A percentile compares a stretch with the other conserved stretches of the same genome.
phyloP scores from a whole-genome alignment of 2,888 invertebrate species.

The Cordylochernes scorpioides region DNA sequence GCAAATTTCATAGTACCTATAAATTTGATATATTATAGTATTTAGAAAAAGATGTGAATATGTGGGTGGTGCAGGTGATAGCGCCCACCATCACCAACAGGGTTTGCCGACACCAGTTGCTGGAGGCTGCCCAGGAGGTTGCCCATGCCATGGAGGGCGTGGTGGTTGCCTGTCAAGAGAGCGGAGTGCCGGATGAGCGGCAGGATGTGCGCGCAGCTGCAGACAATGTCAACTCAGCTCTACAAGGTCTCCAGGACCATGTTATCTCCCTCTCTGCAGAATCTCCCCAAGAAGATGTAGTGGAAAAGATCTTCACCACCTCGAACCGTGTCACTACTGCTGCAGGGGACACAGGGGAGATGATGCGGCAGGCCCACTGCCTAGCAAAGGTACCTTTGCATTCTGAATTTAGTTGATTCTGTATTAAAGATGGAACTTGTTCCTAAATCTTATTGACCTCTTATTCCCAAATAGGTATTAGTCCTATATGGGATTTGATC shows the following conservation, averaged over 20 bases:
- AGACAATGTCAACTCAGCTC: constrained; percentile 53
- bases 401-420: too few species aligned
- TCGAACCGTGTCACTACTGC: constrained; percentile 64
- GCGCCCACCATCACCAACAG: constrained; percentile 31
- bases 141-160: constrained; percentile 68
- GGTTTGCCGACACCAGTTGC: constrained; percentile 54
- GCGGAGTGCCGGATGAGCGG: neutral
- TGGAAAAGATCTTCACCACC: constrained; percentile 65
- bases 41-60: too few species aligned
- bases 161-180: constrained; percentile 44
- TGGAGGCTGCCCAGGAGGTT: constrained; percentile 73
- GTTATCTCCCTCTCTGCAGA: constrained; percentile 26
- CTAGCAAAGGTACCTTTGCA: constrained; percentile 48
- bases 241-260: constrained; percentile 66
- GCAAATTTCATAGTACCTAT: too few species aligned
- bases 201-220: constrained; percentile 37
- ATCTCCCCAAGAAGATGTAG: constrained; percentile 40
- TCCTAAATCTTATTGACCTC: too few species aligned
- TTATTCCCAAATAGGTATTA: too few species aligned
- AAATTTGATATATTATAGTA: too few species aligned
- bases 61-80: constrained; percentile 26
- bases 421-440: too few species aligned
- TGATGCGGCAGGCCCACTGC: constrained; percentile 71
- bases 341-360: constrained; percentile 62
- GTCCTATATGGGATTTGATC: too few species aligned